phyloP scores from a whole-genome alignment of 2,797 vertebrate genomes.

The Peromyscus melanophrys region DNA sequence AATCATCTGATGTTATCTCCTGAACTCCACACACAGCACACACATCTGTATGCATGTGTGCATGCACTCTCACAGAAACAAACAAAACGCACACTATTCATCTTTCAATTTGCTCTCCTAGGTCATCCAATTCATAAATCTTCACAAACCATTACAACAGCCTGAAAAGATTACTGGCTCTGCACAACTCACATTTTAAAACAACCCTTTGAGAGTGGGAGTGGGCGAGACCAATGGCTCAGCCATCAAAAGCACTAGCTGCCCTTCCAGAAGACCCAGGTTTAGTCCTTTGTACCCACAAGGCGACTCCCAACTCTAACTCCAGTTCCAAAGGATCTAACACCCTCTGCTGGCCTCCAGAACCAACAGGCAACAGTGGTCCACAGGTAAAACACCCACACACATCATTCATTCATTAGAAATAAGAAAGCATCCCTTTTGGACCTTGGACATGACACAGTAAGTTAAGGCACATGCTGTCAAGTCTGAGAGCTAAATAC shows the following conservation, averaged over 20 bases:
- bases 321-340: not conserved
- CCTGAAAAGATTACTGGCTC: slow-evolving; percentile 32
- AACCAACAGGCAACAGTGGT: not conserved
- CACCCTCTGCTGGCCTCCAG: not conserved
- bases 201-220: not conserved
- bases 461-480: not conserved
- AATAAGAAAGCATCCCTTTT: not conserved
- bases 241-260: not conserved
- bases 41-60: not conserved
- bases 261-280: not conserved
- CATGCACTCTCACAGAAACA: not conserved
- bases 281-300: not conserved
- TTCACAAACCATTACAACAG: slow-evolving; percentile 45
- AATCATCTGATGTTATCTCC: not conserved
- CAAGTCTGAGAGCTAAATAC: not conserved
- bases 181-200: slow-evolving; percentile 40
- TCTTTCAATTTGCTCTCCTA: slow-evolving; percentile 44
- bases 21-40: not conserved
- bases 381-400: not conserved
- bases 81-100: not conserved
- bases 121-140: slow-evolving; percentile 47
- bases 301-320: not conserved
- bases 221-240: not conserved
- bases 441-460: not conserved
- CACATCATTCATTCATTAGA: not conserved